Evolutionary conservation across 2,113 vertebrate species (phyloP).

Genomic region (Grammomys surdaster): DNA sequence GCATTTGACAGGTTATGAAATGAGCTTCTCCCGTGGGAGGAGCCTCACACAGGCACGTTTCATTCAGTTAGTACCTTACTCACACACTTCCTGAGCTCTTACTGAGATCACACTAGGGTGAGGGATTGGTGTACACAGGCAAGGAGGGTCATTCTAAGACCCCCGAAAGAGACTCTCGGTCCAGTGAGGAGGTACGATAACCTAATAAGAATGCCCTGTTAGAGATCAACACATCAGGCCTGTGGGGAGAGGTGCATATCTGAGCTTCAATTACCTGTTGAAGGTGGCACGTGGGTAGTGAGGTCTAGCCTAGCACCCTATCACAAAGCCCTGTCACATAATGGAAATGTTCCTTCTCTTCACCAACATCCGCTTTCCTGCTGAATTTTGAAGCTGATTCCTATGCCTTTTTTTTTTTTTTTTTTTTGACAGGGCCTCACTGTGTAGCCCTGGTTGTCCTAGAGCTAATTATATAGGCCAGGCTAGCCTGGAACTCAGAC

Average conservation of each 20-base stretch:
- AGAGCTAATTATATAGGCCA: not conserved
- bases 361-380: not conserved
- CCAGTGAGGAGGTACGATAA: not conserved
- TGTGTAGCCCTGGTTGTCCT: not conserved
- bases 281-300: accelerated
- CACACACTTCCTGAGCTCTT: not conserved
- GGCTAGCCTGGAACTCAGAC: not conserved
- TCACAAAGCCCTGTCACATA: not conserved
- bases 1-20: not conserved
- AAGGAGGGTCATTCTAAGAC: not conserved
- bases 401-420: not conserved
- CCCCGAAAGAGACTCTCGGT: not conserved
- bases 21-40: accelerated
- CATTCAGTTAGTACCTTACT: not conserved
- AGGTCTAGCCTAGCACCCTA: no score
- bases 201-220: not conserved
- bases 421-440: not conserved
- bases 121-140: not conserved
- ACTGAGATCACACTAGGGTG: accelerated
- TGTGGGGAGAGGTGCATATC: not conserved
- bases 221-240: not conserved
- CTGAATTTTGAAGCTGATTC: not conserved
- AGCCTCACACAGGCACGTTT: accelerated
- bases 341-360: not conserved
- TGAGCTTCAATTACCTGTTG: not conserved